A percentile compares a stretch with the other conserved stretches of the same genome.
Evolutionary conservation across 2,113 vertebrate species (phyloP).

Genomic region (Ursus arctos): DNA sequence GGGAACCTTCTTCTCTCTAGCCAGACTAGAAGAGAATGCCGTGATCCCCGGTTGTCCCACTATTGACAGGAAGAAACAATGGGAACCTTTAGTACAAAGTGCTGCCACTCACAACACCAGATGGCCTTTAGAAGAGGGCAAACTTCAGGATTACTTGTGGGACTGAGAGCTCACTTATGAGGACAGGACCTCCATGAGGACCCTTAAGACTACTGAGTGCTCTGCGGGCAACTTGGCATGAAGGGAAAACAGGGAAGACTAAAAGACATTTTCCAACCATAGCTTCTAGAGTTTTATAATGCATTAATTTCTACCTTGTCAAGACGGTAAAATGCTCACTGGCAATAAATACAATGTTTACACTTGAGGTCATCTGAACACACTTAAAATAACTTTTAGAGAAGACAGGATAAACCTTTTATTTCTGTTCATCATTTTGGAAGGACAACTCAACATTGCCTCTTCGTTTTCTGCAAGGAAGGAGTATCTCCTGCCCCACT

Average conservation of each 20-base stretch:
- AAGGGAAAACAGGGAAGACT: background rate
- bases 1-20: background rate
- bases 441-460: background rate
- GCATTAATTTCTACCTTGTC: background rate
- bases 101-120: background rate
- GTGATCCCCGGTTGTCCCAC: background rate
- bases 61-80: background rate
- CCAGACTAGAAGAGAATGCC: background rate
- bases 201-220: background rate
- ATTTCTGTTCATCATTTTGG: background rate
- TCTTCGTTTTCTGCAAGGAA: background rate
- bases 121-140: background rate
- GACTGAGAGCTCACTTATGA: background rate
- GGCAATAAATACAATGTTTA: background rate
- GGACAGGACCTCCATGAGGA: background rate
- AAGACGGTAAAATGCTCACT: background rate
- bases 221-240: background rate
- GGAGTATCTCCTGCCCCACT: background rate
- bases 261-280: background rate
- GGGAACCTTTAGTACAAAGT: background rate
- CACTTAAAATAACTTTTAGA: background rate
- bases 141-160: background rate
- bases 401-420: background rate
- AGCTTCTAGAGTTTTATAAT: background rate
- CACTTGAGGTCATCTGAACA: background rate